These are phyloP conservation scores for Drosophila birchii DNA, from an alignment of 2,888 invertebrate species.

Conservation along the genomic window DNA sequence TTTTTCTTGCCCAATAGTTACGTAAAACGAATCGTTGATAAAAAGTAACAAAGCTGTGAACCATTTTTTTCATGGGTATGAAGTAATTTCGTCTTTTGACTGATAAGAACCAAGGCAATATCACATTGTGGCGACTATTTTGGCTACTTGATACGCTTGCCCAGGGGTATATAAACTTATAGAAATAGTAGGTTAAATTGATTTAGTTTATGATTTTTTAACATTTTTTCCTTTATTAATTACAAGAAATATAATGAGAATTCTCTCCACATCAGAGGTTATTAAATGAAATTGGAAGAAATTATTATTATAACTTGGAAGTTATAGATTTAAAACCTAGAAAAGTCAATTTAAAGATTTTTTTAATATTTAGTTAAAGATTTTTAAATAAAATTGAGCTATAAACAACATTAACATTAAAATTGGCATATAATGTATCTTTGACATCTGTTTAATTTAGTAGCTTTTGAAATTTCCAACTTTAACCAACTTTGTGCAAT, in stretches of 20 bases:
- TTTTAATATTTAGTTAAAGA: background rate
- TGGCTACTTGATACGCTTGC: conserved; percentile 20
- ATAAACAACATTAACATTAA: too few species aligned
- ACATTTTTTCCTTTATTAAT: background rate
- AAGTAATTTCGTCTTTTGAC: conserved; percentile 33
- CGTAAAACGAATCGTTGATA: conserved; percentile 39
- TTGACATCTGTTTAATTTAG: too few species aligned
- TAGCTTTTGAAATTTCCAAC: too few species aligned
- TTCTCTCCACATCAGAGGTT: rapidly evolving
- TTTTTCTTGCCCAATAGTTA: conserved; percentile 18
- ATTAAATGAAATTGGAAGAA: background rate
- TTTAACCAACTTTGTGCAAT: conserved; percentile 16
- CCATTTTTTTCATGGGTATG: conserved; percentile 29
- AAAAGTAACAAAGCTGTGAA: conserved; percentile 33
- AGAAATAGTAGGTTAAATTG: background rate
- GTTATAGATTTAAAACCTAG: background rate
- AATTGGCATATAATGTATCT: too few species aligned
- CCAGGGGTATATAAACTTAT: background rate
- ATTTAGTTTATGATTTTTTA: background rate
- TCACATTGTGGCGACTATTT: conserved; percentile 17
- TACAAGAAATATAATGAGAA: background rate
- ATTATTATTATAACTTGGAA: background rate
- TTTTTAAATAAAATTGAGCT: too few species aligned
- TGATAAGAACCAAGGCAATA: conserved; percentile 38
- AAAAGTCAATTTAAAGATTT: background rate